Percentiles rank a stretch among this genome's conserved stretches.
Conservation (phyloP, 1,140 invertebrate genomes). For the Saxidomus purpurata region DNA sequence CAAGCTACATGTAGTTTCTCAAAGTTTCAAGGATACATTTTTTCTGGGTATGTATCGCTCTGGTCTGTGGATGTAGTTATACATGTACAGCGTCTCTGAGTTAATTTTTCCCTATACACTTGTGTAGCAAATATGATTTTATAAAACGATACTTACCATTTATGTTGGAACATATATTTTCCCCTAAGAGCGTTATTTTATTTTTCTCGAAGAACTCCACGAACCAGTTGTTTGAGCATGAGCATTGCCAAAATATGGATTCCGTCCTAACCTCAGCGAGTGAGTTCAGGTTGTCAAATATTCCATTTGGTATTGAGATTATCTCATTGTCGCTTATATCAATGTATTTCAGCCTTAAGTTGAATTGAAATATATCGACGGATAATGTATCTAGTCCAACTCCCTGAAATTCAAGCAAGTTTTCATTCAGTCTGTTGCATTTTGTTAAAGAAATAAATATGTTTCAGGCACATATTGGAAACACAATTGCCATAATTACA, state of each 20-base stretch:
- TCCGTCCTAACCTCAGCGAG: background rate
- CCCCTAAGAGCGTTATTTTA: slow-evolving; percentile 37
- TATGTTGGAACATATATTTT: background rate
- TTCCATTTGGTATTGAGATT: background rate
- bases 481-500: no score
- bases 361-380: slow-evolving; percentile 19
- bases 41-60: no score
- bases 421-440: no score
- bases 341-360: slow-evolving; percentile 14
- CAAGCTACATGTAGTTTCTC: no score
- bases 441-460: no score
- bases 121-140: no score
- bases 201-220: slow-evolving; percentile 5
- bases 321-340: slow-evolving; percentile 39
- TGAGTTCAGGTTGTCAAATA: slow-evolving; percentile 7
- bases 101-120: no score
- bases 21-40: no score
- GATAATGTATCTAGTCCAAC: background rate
- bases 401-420: slow-evolving; percentile 7
- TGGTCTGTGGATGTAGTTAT: no score
- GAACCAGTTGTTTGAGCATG: slow-evolving; percentile 35
- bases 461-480: no score
- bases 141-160: background rate
- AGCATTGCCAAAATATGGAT: slow-evolving; percentile 10
- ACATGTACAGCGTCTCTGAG: no score